These are phyloP conservation scores for Ophion ellenae DNA, from an alignment of 2,888 invertebrate species.

Conservation along the genomic window DNA sequence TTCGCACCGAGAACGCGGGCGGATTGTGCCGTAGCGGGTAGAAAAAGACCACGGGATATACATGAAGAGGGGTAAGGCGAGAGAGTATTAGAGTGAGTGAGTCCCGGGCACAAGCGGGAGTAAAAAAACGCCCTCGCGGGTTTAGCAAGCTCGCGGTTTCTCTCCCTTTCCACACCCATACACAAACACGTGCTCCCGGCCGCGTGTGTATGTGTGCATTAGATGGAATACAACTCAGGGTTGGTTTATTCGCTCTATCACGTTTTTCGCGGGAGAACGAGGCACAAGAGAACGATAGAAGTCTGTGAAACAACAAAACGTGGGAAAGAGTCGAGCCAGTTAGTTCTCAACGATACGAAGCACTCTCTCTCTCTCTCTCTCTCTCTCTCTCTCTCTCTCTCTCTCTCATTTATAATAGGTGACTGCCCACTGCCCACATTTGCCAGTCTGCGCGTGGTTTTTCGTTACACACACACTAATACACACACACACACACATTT, in stretches of 20 bases:
- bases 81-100: slow-evolving; percentile 3
- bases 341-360: slow-evolving; percentile 78
- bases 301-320: slow-evolving; percentile 75
- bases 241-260: slow-evolving; percentile 37
- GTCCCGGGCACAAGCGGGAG: slow-evolving; percentile 11
- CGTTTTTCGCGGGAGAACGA: slow-evolving; percentile 35
- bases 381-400: not conserved
- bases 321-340: slow-evolving; percentile 77
- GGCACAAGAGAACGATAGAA: slow-evolving; percentile 42
- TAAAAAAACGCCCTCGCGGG: slow-evolving; percentile 61
- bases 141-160: slow-evolving; percentile 1
- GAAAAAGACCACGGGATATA: slow-evolving; percentile 20
- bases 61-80: not conserved
- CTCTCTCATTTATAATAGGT: slow-evolving; percentile 77
- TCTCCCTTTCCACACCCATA: slow-evolving; percentile 1
- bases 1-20: slow-evolving; percentile 56
- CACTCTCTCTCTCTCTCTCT: slow-evolving; percentile 39
- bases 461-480: not conserved
- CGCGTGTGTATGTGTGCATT: not conserved
- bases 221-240: not conserved
- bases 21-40: slow-evolving; percentile 24
- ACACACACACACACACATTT: not conserved
- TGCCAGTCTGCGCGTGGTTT: slow-evolving; percentile 62
- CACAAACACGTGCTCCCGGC: not conserved
- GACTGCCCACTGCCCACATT: slow-evolving; percentile 74